phyloP scores from a whole-genome alignment of 1,140 invertebrate species.

The Zaprionus lachaisei region DNA sequence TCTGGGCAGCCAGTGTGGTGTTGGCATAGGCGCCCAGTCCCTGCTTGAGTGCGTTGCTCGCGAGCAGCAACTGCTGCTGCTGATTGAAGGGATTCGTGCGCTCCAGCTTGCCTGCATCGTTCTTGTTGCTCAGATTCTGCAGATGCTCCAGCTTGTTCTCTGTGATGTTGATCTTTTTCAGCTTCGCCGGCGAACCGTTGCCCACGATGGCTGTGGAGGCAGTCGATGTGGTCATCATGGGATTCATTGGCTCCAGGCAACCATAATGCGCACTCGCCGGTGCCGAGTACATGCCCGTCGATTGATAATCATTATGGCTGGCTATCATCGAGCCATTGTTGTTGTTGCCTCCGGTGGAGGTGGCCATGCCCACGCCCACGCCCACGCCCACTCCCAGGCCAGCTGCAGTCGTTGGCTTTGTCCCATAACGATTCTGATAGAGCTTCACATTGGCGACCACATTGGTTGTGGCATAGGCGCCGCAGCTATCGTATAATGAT shows the following conservation, averaged over 20 bases:
- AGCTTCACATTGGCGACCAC: conserved; percentile 83
- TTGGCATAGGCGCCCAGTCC: conserved; percentile 80
- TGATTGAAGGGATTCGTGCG: conserved; percentile 78
- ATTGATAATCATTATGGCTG: conserved; percentile 71
- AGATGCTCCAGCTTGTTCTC: conserved; percentile 84
- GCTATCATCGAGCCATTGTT: conserved; percentile 53
- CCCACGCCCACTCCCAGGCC: not conserved
- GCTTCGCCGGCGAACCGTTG: conserved; percentile 61
- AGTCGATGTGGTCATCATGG: conserved; percentile 79
- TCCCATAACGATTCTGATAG: conserved; percentile 81
- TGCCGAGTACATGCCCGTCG: conserved; percentile 79
- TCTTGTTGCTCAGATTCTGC: conserved; percentile 55
- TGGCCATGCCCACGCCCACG: not conserved
- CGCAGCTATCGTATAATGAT: conserved; percentile 83
- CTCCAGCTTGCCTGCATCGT: conserved; percentile 44
- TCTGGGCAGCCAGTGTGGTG: conserved; percentile 76
- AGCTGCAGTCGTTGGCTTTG: conserved; percentile 46
- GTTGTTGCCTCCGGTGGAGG: conserved; percentile 43
- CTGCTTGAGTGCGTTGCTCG: conserved; percentile 79
- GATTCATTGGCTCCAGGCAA: conserved; percentile 60
- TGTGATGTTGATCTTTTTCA: conserved; percentile 82
- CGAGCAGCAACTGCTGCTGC: conserved; percentile 75
- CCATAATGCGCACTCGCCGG: conserved; percentile 81
- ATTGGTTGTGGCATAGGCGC: conserved; percentile 84
- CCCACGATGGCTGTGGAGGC: conserved; percentile 73